phyloP scores from a whole-genome alignment of 2,888 invertebrate species.

The Phrixothrix hirtus region DNA sequence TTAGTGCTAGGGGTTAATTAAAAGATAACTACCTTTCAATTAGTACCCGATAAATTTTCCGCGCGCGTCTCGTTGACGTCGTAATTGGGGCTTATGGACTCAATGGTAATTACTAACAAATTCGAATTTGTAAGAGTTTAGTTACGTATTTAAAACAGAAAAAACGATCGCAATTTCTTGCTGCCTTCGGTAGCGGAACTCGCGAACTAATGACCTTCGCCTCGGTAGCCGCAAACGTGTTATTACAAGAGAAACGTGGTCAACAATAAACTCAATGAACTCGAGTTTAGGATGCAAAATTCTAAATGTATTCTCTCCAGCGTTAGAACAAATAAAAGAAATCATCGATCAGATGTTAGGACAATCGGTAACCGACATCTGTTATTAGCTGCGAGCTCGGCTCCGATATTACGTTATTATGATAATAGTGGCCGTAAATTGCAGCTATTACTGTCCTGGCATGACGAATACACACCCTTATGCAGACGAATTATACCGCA shows the following conservation, averaged over 20 bases:
- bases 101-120: no score
- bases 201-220: slow-evolving; percentile 23
- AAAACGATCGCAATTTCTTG: no score
- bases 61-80: slow-evolving; percentile 1
- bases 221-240: slow-evolving; percentile 24
- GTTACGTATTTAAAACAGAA: no score
- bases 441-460: slow-evolving; percentile 43
- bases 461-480: slow-evolving; percentile 31
- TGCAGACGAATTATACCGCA: slow-evolving; percentile 27
- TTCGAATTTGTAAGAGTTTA: no score
- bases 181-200: slow-evolving; percentile 30
- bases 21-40: slow-evolving; percentile 6
- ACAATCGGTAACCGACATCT: slow-evolving; percentile 23
- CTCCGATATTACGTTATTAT: slow-evolving; percentile 47
- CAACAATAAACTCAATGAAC: slow-evolving; percentile 18
- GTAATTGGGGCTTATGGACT: slow-evolving; percentile 4
- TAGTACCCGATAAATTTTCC: slow-evolving; percentile 12
- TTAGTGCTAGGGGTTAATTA: slow-evolving; percentile 6
- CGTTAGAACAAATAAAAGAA: slow-evolving; percentile 17
- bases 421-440: slow-evolving; percentile 46
- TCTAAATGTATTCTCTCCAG: no score
- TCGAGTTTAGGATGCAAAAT: no score
- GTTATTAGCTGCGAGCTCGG: slow-evolving; percentile 33
- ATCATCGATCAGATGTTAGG: slow-evolving; percentile 26
- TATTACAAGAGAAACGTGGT: slow-evolving; percentile 25